These are phyloP conservation scores for Microhierax caerulescens DNA, from an alignment of 2,797 vertebrate species.

Conservation along the genomic window DNA sequence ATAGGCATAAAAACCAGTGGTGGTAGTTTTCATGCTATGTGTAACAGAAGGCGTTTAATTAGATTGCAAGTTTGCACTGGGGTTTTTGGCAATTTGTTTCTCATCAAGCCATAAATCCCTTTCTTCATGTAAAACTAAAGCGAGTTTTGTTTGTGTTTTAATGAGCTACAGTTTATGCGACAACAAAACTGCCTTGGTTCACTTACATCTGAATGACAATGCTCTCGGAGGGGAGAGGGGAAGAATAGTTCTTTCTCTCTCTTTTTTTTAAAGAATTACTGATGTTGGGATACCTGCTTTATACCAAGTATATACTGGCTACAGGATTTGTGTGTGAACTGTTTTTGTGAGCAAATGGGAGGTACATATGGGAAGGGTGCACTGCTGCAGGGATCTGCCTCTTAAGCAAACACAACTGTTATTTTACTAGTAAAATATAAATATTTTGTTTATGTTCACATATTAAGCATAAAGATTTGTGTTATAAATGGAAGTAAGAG, in stretches of 20 bases:
- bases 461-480: not conserved
- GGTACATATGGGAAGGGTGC: accelerated
- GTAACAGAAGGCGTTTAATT: constrained; percentile 65
- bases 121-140: constrained; percentile 22
- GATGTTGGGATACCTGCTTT: not conserved
- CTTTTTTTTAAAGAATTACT: not conserved
- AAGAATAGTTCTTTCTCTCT: not conserved
- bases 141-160: constrained; percentile 12
- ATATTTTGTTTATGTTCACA: not conserved
- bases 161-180: not conserved
- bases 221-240: not conserved
- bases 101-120: constrained; percentile 43
- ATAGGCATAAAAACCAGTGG: constrained; percentile 35
- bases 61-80: constrained; percentile 42
- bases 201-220: not conserved
- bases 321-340: not conserved
- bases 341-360: not conserved
- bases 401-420: not conserved
- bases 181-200: not conserved
- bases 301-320: not conserved
- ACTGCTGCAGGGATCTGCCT: not conserved
- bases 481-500: not conserved
- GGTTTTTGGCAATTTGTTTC: constrained; percentile 42
- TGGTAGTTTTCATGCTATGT: constrained; percentile 19
- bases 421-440: not conserved